phyloP scores from a whole-genome alignment of 2,113 vertebrate genomes.

The Microcebus lehilahytsara region DNA sequence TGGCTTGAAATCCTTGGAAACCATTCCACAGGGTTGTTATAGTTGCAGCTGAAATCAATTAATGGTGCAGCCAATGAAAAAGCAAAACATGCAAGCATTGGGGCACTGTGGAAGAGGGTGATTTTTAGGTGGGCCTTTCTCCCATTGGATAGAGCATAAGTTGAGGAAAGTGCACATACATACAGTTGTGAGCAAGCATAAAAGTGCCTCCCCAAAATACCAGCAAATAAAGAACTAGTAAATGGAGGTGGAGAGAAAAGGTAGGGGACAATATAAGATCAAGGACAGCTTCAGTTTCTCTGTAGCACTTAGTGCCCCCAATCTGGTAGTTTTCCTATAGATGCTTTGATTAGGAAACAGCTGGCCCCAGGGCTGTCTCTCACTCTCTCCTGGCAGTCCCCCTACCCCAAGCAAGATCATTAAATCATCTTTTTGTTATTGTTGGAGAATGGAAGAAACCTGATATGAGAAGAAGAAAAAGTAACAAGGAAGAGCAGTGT shows the following conservation, averaged over 20 bases:
- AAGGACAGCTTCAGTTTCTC: not conserved
- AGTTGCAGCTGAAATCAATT: conserved; percentile 42
- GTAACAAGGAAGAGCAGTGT: not conserved
- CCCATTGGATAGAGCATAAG: not conserved
- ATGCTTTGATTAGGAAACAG: not conserved
- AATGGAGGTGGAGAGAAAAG: not conserved
- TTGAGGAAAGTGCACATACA: not conserved
- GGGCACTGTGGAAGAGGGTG: not conserved
- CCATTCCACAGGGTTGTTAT: not conserved
- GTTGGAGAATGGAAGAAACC: not conserved
- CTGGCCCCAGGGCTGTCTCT: not conserved
- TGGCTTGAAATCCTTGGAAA: conserved; percentile 55
- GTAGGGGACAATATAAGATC: not conserved
- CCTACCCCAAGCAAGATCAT: not conserved
- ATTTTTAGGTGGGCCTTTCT: not conserved
- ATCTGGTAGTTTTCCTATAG: not conserved
- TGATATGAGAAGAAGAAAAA: conserved; percentile 21
- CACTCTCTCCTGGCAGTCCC: not conserved
- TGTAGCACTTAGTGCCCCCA: not conserved
- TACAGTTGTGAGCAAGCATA: not conserved
- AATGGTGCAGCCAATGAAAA: conserved; percentile 23
- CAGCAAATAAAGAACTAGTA: not conserved
- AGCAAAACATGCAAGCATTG: not conserved
- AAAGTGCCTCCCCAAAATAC: not conserved
- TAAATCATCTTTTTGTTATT: conserved; percentile 1